Percentiles rank a stretch among this genome's conserved stretches.
Evolutionary conservation across 1,140 invertebrate genomes (phyloP).

Genomic region (Odontomachus brunneus): DNA sequence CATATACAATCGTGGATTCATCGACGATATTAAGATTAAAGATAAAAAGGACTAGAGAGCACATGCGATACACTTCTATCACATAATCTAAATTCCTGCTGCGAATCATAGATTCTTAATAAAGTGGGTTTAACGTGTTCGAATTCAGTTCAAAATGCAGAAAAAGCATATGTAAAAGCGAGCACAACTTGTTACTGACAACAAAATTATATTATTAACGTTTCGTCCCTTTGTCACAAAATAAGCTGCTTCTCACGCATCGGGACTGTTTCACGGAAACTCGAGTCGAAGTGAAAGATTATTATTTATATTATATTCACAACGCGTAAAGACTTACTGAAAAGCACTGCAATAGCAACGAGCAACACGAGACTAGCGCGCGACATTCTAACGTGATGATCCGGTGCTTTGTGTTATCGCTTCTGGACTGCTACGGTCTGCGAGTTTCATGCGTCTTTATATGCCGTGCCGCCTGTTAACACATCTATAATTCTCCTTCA

Average conservation of each 20-base stretch:
- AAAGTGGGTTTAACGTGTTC: too few species aligned
- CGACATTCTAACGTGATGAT: slow-evolving; percentile 17
- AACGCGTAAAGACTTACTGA: slow-evolving; percentile 18
- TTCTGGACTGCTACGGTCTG: not conserved
- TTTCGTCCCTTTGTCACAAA: not conserved
- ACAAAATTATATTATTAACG: not conserved
- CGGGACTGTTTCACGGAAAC: too few species aligned
- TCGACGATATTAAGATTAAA: too few species aligned
- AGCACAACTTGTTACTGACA: not conserved
- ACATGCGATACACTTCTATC: too few species aligned
- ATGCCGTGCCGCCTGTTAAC: not conserved
- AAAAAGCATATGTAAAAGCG: not conserved
- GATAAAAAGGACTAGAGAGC: too few species aligned
- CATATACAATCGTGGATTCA: too few species aligned
- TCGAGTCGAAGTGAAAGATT: too few species aligned
- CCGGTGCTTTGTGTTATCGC: not conserved
- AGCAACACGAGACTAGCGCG: not conserved
- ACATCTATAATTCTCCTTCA: too few species aligned
- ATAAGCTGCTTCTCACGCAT: not conserved
- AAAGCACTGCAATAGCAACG: slow-evolving; percentile 7
- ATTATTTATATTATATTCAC: too few species aligned
- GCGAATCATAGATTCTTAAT: too few species aligned
- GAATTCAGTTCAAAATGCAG: not conserved
- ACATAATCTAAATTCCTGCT: too few species aligned
- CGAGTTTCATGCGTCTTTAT: not conserved